Evolutionary conservation across 2,888 invertebrate species (phyloP), one percentile per base, ranked within the genome.

Genomic region (Myathropa florea): DNA sequence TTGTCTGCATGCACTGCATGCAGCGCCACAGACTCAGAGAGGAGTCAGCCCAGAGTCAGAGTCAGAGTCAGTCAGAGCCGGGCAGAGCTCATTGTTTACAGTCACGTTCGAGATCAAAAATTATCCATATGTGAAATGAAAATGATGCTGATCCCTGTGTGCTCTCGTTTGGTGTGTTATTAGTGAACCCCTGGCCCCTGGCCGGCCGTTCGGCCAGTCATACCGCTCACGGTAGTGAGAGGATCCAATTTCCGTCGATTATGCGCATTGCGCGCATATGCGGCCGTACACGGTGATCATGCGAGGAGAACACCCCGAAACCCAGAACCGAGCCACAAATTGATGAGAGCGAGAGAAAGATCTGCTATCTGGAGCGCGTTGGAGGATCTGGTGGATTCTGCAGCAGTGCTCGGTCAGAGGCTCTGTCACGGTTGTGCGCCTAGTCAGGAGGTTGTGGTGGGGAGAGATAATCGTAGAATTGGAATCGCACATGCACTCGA

Each of bases 61-160:
- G 46, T 18, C 72, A 9, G n/a, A 61, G 23, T 10, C 57, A 59
- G 33, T n/a, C 60, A 18, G 33, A 23, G 14, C 28, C 23, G 12
- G 23, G 53, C n/a, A 55, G 26, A 63, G 61, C 83, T 83, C 86
- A 86, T 86, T 86, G 86, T 83, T 86, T 83, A 82, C 88, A 82
- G 88, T 88, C 88, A 88, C 88, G 88, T 88, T 88, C 83, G 83
- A 76, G 77, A 88, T 87, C 76, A 88, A 88, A 88, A 89, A 83
- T 89, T 88, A 89, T 89, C 88, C 89, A 89, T 89, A 89, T 89
- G 89, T 89, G 89, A 89, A 88, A 89, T 88, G 89, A 88, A 89
- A 89, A 89, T 89, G 88, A 89, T 89, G 79, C 82, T 84, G 84
- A 84, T 81, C 80, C 68, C 64, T 67, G 78, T 73, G 78, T 83